Percentiles rank a stretch among this genome's conserved stretches.
phyloP scores from a whole-genome alignment of 1,140 invertebrate genomes.

The Macrobrachium rosenbergii region DNA sequence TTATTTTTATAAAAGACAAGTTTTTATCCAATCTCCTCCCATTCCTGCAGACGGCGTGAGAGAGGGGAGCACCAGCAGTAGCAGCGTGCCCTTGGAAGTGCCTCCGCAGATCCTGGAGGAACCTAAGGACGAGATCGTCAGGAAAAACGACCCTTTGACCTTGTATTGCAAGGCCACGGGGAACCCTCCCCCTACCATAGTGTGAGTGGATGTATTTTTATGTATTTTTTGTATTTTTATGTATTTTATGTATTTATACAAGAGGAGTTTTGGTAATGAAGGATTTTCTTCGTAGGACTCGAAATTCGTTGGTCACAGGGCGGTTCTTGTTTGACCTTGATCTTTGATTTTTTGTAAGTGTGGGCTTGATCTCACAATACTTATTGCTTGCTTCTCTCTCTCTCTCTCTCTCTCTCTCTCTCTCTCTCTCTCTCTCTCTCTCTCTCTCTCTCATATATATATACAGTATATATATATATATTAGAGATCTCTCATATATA shows the following conservation, averaged over 20 bases:
- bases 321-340: neutral
- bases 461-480: no score
- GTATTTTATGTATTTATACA: neutral
- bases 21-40: neutral
- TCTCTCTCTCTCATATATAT: no score
- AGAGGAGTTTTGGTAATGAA: no score
- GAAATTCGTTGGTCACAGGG: no score
- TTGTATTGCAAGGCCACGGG: slow-evolving; percentile 88
- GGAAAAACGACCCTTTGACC: slow-evolving; percentile 90
- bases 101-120: slow-evolving; percentile 93
- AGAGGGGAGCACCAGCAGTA: neutral
- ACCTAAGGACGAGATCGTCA: slow-evolving; percentile 91
- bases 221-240: neutral
- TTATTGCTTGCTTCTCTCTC: no score
- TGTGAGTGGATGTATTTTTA: slow-evolving; percentile 73
- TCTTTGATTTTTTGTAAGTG: no score
- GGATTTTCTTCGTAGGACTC: no score
- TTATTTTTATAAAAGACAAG: no score
- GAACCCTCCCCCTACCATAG: slow-evolving; percentile 78
- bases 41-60: neutral
- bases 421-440: no score
- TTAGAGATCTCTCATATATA: no score
- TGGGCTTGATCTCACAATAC: neutral
- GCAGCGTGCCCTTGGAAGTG: neutral
- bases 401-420: no score